Evolutionary conservation across 2,113 vertebrate species (phyloP), one percentile per base, ranked within the genome.

Genomic region (Pteruthius melanotis): DNA sequence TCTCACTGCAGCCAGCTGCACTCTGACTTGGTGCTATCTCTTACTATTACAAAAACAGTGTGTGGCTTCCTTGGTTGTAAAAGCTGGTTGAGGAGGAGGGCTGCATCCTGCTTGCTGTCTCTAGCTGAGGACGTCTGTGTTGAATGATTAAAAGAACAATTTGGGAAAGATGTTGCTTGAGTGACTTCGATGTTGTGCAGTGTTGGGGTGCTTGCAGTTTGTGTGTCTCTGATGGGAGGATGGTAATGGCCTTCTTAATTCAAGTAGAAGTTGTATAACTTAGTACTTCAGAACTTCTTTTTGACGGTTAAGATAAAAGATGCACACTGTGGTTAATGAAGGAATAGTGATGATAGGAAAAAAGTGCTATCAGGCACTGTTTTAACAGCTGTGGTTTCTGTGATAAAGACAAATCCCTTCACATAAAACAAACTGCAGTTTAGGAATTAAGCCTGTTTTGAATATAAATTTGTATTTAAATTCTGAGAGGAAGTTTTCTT

Each of bases 381-480:
- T 94, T 70, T 74, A 83, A 65, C 88, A 94, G 83, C 90, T 95
- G 90, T 74, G 86, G 59, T 83, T 93, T 93, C 27, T 80, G 0
- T 70, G 90, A 83, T 93, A 95, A 86, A 88, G 56, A 40, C 18
- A 50, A 75, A 87, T 83, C 28, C 31, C 20, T 76, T 87, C 35
- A 49, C 31, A 82, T 82, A 35, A 87, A 89, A 69, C 49, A 65
- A 92, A 49, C 23, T 12, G 7, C 44, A 60, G 64, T 71, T 91
- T 68, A 59, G 76, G 44, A 87, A 49, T 66, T 89, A 87, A 84
- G 37, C 19, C 24, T 79, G 22, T 50, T 94, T 84, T 83, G 30
- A 85, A 61, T 71, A 90, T 53, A 40, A 80, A 76, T 91, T 71
- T 59, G 15, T 27, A 53, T 82, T 83, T 90, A 49, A 47, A 45